A percentile compares a stretch with the other conserved stretches of the same genome.
These are phyloP conservation scores for Lasioglossum marginatum DNA, from an alignment of 2,888 invertebrate species.

Conservation along the genomic window DNA sequence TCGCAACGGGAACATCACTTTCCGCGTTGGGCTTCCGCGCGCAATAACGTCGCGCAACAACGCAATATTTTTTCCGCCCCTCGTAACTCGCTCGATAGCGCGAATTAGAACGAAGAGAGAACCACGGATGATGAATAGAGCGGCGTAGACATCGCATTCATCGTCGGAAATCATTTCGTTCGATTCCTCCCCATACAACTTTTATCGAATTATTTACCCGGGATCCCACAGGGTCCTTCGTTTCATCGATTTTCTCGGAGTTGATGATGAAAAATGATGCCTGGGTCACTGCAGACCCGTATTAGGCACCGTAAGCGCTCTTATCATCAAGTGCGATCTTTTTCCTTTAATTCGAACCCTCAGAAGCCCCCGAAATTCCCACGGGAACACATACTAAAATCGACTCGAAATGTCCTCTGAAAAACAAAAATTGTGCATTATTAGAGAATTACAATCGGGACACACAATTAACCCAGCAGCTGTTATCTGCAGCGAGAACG, in stretches of 20 bases:
- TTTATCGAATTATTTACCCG: background rate
- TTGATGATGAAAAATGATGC: background rate
- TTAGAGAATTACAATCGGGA: background rate
- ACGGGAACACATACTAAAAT: background rate
- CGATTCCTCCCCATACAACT: background rate
- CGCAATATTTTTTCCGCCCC: constrained; percentile 21
- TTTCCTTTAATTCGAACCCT: background rate
- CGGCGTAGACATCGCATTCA: background rate
- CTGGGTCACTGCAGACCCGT: background rate
- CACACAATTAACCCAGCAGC: background rate
- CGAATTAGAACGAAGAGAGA: background rate
- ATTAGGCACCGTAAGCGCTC: no score
- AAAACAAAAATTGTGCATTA: background rate
- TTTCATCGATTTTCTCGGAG: background rate
- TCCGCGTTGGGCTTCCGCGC: constrained; percentile 4
- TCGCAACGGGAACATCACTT: background rate
- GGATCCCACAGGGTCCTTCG: background rate
- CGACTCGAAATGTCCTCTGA: background rate
- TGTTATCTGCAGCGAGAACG: background rate
- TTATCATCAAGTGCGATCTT: background rate
- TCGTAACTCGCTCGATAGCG: constrained; percentile 8
- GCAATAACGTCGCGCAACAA: constrained; percentile 28
- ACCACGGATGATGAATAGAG: background rate
- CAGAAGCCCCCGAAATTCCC: background rate
- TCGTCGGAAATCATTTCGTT: background rate